Percentiles rank a stretch among this genome's conserved stretches.
phyloP scores from a whole-genome alignment of 2,797 vertebrate genomes.

The Pterois miles region DNA sequence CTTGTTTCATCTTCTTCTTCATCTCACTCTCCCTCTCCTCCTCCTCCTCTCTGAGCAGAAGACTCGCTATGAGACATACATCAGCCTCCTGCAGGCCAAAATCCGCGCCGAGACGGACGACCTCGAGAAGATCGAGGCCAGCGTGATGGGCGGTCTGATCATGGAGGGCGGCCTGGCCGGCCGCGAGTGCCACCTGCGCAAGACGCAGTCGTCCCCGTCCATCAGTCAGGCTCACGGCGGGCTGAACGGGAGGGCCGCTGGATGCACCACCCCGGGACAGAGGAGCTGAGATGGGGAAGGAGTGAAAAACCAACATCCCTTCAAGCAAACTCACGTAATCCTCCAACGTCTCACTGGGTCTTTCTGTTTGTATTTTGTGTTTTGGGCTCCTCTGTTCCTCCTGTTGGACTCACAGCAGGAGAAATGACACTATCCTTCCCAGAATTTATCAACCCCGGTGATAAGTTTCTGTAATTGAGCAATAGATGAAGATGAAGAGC shows the following conservation, averaged over 20 bases:
- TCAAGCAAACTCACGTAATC: slow-evolving; percentile 40
- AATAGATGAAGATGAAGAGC: slow-evolving; percentile 62
- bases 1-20: not conserved
- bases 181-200: slow-evolving; percentile 88
- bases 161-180: slow-evolving; percentile 74
- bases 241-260: slow-evolving; percentile 77
- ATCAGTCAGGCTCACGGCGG: slow-evolving; percentile 89
- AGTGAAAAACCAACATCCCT: slow-evolving; percentile 23
- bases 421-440: slow-evolving; percentile 17
- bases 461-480: slow-evolving; percentile 60
- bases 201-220: slow-evolving; percentile 95
- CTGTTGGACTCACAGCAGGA: not conserved
- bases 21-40: not conserved
- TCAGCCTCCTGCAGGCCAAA: slow-evolving; percentile 92
- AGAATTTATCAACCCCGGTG: slow-evolving; percentile 40
- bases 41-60: slow-evolving; percentile 83
- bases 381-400: slow-evolving; percentile 38
- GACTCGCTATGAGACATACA: slow-evolving; percentile 94
- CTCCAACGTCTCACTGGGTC: slow-evolving; percentile 17
- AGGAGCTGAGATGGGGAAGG: slow-evolving; percentile 62
- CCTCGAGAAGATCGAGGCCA: slow-evolving; percentile 93
- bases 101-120: slow-evolving; percentile 91
- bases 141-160: slow-evolving; percentile 81
- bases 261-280: slow-evolving; percentile 46
- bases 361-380: slow-evolving; percentile 34